Percentiles rank a stretch among this genome's conserved stretches.
Conservation (phyloP, 2,113 vertebrate genomes). For the Ceyx melanurus region DNA sequence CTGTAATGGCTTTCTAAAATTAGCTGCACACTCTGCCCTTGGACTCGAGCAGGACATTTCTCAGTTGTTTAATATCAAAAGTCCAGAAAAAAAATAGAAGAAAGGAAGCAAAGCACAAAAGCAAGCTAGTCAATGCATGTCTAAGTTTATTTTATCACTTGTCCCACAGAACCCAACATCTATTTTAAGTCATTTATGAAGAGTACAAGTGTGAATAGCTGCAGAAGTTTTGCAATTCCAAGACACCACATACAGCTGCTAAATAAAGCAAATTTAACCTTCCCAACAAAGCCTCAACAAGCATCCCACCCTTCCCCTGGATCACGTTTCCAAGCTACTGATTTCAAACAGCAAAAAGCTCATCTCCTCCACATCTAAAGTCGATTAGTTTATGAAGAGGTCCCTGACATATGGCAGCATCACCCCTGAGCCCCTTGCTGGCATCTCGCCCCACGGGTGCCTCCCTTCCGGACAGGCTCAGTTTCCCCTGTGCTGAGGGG, state of each 20-base stretch:
- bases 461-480: neutral
- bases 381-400: neutral
- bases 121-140: neutral
- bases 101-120: constrained; percentile 18
- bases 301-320: neutral
- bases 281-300: constrained; percentile 16
- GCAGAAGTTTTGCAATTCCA: constrained; percentile 54
- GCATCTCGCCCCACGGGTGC: neutral
- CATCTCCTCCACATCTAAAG: neutral
- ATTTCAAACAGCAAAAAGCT: neutral
- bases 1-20: constrained; percentile 42
- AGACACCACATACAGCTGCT: constrained; percentile 25
- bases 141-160: constrained; percentile 59
- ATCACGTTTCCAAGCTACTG: neutral
- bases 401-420: neutral
- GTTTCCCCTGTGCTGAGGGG: neutral
- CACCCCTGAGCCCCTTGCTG: neutral
- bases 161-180: neutral
- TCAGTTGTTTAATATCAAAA: constrained; percentile 37
- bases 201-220: constrained; percentile 50
- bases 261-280: constrained; percentile 48
- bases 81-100: neutral
- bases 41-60: neutral
- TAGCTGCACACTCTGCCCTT: constrained; percentile 31
- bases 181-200: constrained; percentile 49